These are phyloP conservation scores for Apamea crenata DNA, from an alignment of 2,888 invertebrate species.

Conservation along the genomic window DNA sequence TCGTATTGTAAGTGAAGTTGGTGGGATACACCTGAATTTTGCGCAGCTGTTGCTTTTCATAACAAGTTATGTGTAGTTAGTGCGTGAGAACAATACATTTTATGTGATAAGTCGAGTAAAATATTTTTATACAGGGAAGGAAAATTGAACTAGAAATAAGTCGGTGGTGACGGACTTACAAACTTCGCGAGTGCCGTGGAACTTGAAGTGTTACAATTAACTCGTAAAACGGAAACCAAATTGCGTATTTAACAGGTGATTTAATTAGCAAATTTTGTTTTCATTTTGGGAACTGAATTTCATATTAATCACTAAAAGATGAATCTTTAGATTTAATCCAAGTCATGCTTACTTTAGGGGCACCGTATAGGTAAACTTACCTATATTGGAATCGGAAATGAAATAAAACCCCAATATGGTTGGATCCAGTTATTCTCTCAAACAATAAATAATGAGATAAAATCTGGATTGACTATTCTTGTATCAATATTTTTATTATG, in stretches of 20 bases:
- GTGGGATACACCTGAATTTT: constrained; percentile 27
- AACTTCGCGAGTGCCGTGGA: constrained; percentile 54
- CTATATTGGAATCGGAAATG: constrained; percentile 18
- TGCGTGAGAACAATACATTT: constrained; percentile 49
- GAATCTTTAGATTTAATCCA: constrained; percentile 20
- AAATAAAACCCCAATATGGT: constrained; percentile 10
- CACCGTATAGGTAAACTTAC: constrained; percentile 18
- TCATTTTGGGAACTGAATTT: constrained; percentile 24
- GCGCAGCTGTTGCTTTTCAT: constrained; percentile 51
- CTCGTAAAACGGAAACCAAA: constrained; percentile 50
- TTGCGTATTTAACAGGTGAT: constrained; percentile 49
- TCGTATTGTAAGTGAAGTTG: constrained; percentile 30
- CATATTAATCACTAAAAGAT: constrained; percentile 11
- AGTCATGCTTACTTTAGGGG: constrained; percentile 23
- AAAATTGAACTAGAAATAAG: constrained; percentile 51
- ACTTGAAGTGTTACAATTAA: constrained; percentile 51
- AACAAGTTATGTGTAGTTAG: constrained; percentile 57
- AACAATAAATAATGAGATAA: constrained; percentile 15
- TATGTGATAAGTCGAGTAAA: constrained; percentile 65
- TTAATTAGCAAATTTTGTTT: constrained; percentile 42
- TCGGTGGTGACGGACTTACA: constrained; percentile 48
- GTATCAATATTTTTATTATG: constrained; percentile 30
- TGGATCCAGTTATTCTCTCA: constrained; percentile 14
- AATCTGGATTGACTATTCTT: constrained; percentile 26
- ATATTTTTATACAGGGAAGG: constrained; percentile 68